Percentiles rank a stretch among this genome's conserved stretches.
These are phyloP conservation scores for Salpingus planirostris DNA, from an alignment of 2,888 invertebrate genomes.

Conservation along the genomic window DNA sequence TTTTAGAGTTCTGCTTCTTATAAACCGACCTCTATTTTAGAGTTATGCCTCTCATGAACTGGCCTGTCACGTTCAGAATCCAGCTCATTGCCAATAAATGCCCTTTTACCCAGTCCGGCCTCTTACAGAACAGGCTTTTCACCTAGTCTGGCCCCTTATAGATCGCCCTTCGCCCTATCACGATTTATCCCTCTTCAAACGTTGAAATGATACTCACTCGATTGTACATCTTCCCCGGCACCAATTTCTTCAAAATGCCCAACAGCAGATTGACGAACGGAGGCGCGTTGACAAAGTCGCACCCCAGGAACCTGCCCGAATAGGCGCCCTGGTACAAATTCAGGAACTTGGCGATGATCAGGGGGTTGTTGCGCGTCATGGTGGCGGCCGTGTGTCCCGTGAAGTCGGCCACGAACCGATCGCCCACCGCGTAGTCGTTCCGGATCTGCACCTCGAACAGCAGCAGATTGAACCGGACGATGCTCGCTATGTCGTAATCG, in stretches of 20 bases:
- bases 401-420: slow-evolving; percentile 11
- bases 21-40: too few species aligned
- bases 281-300: slow-evolving; percentile 12
- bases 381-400: slow-evolving; percentile 9
- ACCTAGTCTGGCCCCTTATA: too few species aligned
- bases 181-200: too few species aligned
- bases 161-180: too few species aligned
- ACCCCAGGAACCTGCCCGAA: slow-evolving; percentile 9
- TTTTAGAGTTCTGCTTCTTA: too few species aligned
- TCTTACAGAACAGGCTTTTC: too few species aligned
- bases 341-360: slow-evolving; percentile 8
- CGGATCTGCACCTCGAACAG: slow-evolving; percentile 10
- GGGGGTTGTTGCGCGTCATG: slow-evolving; percentile 7
- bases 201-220: slow-evolving; percentile 5
- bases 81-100: too few species aligned
- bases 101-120: too few species aligned
- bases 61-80: too few species aligned
- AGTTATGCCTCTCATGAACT: too few species aligned
- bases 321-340: slow-evolving; percentile 12
- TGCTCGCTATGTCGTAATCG: slow-evolving; percentile 7
- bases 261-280: slow-evolving; percentile 9
- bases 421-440: slow-evolving; percentile 11
- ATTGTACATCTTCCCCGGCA: slow-evolving; percentile 8
- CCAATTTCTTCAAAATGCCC: slow-evolving; percentile 6
- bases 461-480: slow-evolving; percentile 9